A percentile compares a stretch with the other conserved stretches of the same genome.
These are phyloP conservation scores for Crossocerus cetratus DNA, from an alignment of 2,888 invertebrate species.

Conservation along the genomic window DNA sequence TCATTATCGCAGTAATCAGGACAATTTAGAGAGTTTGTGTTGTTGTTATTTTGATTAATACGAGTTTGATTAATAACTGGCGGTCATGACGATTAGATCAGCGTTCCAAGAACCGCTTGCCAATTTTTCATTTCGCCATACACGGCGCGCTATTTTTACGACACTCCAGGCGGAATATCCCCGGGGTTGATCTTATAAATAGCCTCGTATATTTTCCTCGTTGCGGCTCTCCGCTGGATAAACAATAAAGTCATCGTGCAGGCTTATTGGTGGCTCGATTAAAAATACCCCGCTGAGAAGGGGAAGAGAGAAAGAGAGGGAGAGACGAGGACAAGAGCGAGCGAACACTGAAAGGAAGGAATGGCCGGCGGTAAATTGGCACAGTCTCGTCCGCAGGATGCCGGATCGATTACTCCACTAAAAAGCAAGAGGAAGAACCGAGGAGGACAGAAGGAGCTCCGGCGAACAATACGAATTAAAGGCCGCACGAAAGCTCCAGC, in stretches of 20 bases:
- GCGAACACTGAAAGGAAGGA: background rate
- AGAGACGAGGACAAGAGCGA: background rate
- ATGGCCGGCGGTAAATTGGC: background rate
- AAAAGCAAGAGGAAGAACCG: constrained; percentile 5
- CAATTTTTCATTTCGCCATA: background rate
- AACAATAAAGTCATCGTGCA: constrained; percentile 2
- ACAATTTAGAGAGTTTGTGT: no score
- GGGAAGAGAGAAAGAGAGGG: background rate
- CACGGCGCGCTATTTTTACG: background rate
- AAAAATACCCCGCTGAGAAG: background rate
- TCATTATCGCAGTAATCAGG: no score
- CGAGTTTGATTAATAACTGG: no score
- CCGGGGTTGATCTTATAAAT: constrained; percentile 3
- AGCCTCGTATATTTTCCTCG: constrained; percentile 5
- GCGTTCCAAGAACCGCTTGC: background rate
- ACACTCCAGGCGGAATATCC: background rate
- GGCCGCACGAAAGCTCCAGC: constrained; percentile 13
- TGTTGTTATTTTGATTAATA: no score
- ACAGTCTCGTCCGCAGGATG: constrained; percentile 4
- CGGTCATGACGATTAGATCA: no score
- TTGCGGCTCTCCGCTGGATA: background rate
- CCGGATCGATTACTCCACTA: constrained; percentile 21
- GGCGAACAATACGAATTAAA: constrained; percentile 25
- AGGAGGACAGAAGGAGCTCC: background rate
- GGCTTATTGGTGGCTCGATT: background rate